Evolutionary conservation across 2,797 vertebrate genomes (phyloP).

Genomic region (Aulostomus chinensis): DNA sequence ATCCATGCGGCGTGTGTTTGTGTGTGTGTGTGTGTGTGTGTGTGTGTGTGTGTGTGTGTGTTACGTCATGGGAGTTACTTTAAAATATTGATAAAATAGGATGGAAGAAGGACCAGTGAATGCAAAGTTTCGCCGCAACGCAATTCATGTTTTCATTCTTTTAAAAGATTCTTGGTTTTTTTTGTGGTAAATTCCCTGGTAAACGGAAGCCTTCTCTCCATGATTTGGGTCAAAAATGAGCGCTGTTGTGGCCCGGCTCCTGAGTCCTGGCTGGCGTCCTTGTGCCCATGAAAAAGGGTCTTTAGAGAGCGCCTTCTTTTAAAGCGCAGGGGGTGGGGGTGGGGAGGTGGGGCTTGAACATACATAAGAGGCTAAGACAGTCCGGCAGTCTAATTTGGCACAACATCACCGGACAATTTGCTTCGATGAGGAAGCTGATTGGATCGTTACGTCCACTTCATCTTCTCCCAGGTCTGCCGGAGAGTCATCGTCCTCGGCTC

Average conservation of each 20-base stretch:
- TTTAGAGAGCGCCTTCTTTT: slow-evolving; percentile 66
- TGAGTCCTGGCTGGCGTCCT: slow-evolving; percentile 70
- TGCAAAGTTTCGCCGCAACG: neutral
- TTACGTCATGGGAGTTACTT: neutral
- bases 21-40: slow-evolving; percentile 3
- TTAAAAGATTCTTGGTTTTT: neutral
- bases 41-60: slow-evolving; percentile 13
- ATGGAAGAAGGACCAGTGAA: neutral
- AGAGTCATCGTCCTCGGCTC: slow-evolving; percentile 27
- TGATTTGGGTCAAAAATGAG: slow-evolving; percentile 65
- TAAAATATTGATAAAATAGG: neutral
- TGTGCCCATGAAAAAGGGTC: slow-evolving; percentile 68
- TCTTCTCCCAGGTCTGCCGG: slow-evolving; percentile 17
- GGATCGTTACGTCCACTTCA: slow-evolving; percentile 32
- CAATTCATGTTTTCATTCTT: neutral
- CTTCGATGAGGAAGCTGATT: slow-evolving; percentile 50
- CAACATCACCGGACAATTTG: slow-evolving; percentile 59
- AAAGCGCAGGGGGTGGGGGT: slow-evolving; percentile 31
- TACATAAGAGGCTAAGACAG: slow-evolving; percentile 69
- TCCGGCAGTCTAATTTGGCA: slow-evolving; percentile 69
- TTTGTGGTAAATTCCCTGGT: slow-evolving; percentile 30
- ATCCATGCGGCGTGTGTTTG: slow-evolving; percentile 17
- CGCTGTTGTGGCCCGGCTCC: slow-evolving; percentile 60
- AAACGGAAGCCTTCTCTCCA: slow-evolving; percentile 63
- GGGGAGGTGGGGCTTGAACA: slow-evolving; percentile 71